phyloP scores from a whole-genome alignment of 1,140 invertebrate genomes.

The Cydia amplana region DNA sequence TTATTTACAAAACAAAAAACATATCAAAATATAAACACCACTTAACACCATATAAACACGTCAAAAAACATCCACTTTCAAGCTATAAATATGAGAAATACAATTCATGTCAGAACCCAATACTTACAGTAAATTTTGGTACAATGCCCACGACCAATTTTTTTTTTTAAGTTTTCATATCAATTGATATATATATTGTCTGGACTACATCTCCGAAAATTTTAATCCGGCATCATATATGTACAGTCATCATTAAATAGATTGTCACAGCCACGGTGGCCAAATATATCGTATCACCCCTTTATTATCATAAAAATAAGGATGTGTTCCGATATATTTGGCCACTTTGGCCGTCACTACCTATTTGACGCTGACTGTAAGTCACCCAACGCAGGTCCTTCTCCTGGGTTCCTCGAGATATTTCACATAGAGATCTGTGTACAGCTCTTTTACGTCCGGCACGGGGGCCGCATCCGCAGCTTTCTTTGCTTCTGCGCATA shows the following conservation, averaged over 20 bases:
- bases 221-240: not conserved
- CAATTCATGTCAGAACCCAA: not conserved
- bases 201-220: no score
- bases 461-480: not conserved
- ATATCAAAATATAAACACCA: not conserved
- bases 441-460: not conserved
- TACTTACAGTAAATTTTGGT: no score
- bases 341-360: no score
- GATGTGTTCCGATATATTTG: no score
- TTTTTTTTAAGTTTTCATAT: no score
- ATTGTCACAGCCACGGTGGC: no score
- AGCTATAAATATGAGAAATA: not conserved
- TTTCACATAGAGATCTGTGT: not conserved
- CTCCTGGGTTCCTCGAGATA: constrained; percentile 4
- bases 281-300: no score
- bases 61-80: not conserved
- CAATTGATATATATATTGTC: no score
- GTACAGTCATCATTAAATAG: no score
- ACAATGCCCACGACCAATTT: no score
- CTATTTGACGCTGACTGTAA: no score
- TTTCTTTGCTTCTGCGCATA: constrained; percentile 2
- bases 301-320: no score
- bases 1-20: not conserved
- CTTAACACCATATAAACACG: not conserved
- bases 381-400: not conserved